Evolutionary conservation across 2,113 vertebrate species (phyloP).

Genomic region (Pelvicachromis taeniatus): DNA sequence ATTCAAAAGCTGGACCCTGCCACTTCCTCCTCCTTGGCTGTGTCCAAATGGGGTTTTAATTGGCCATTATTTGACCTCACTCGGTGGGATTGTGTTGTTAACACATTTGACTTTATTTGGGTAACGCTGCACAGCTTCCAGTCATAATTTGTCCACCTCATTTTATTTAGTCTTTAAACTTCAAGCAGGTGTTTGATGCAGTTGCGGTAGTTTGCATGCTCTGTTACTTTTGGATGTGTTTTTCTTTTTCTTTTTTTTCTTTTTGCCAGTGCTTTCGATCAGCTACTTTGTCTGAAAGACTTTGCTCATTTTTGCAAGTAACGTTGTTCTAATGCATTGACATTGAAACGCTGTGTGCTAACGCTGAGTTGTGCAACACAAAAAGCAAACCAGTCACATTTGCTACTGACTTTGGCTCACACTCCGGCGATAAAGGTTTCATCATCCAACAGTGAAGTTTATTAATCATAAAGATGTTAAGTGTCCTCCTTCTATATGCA

Average conservation of each 20-base stretch:
- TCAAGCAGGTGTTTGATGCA: not conserved
- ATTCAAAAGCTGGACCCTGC: slow-evolving; percentile 28
- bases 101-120: slow-evolving; percentile 32
- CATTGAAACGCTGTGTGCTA: not conserved
- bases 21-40: slow-evolving; percentile 13
- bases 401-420: not conserved
- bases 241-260: no score
- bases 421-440: not conserved
- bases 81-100: slow-evolving; percentile 29
- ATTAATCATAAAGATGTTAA: not conserved
- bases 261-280: not conserved
- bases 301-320: not conserved
- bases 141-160: not conserved
- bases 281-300: not conserved
- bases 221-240: not conserved
- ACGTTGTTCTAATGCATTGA: not conserved
- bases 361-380: not conserved
- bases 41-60: slow-evolving; percentile 54
- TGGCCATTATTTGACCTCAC: slow-evolving; percentile 57
- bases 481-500: not conserved
- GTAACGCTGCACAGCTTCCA: slow-evolving; percentile 14
- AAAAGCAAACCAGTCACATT: not conserved
- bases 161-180: not conserved
- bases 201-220: not conserved
- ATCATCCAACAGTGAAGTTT: not conserved